phyloP scores from a whole-genome alignment of 2,888 invertebrate genomes.

The Rotaria sp. region DNA sequence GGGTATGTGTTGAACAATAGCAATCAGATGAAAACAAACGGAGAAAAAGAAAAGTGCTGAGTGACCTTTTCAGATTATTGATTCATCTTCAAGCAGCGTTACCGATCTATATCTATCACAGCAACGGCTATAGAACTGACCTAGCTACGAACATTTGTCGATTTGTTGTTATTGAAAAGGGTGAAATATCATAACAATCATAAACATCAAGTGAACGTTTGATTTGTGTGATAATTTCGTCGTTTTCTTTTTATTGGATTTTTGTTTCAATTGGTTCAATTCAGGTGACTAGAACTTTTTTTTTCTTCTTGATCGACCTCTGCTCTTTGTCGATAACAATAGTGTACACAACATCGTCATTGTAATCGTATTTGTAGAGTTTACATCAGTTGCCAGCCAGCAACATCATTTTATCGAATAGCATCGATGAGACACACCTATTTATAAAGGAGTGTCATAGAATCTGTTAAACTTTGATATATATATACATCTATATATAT shows the following conservation, averaged over 20 bases:
- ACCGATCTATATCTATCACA: background rate
- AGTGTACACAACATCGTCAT: background rate
- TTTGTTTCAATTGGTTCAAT: background rate
- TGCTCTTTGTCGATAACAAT: background rate
- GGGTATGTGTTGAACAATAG: background rate
- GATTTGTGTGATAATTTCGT: background rate
- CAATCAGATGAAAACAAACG: background rate
- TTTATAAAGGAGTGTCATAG: background rate
- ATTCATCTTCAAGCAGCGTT: constrained; percentile 1
- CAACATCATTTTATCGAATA: background rate
- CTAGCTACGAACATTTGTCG: background rate
- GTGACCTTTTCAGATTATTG: constrained; percentile 15
- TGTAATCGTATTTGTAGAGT: background rate
- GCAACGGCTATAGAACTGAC: background rate
- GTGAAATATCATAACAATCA: background rate
- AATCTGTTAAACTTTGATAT: background rate
- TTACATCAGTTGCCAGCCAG: background rate
- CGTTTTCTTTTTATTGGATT: background rate
- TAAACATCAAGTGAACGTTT: background rate
- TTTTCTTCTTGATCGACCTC: background rate
- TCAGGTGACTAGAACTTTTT: background rate
- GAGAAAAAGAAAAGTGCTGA: background rate
- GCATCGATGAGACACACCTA: background rate
- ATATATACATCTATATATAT: background rate
- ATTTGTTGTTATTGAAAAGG: background rate